Percentiles rank a stretch among this genome's conserved stretches.
These are phyloP conservation scores for Macropodus opercularis DNA, from an alignment of 2,797 vertebrate genomes.

Conservation along the genomic window DNA sequence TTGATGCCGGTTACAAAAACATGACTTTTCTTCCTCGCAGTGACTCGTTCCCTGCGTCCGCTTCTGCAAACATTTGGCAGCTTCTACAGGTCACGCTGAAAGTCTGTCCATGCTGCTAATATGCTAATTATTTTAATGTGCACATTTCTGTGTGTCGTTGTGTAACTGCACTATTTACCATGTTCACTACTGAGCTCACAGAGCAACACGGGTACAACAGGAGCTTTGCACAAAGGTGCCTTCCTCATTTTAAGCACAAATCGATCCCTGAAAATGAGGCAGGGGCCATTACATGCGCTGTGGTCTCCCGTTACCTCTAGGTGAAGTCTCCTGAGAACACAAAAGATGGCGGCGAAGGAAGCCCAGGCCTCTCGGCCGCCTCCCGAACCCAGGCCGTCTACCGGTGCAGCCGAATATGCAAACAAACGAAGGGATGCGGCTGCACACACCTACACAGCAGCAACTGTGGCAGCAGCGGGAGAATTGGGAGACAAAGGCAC, in stretches of 20 bases:
- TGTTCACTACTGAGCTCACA: no score
- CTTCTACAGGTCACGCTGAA: no score
- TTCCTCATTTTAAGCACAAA: neutral
- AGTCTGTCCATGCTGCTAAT: neutral
- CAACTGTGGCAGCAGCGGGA: conserved; percentile 10
- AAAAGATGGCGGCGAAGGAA: neutral
- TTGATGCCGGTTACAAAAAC: no score
- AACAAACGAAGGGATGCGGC: neutral
- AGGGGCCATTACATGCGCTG: neutral
- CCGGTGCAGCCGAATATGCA: neutral
- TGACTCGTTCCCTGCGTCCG: no score
- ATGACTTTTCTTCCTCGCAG: no score
- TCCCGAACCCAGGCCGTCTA: neutral
- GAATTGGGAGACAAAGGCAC: conserved; percentile 32
- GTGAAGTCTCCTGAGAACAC: neutral
- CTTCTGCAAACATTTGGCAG: no score
- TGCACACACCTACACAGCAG: conserved; percentile 9
- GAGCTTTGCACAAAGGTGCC: neutral
- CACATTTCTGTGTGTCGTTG: no score
- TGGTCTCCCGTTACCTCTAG: neutral
- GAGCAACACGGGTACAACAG: neutral
- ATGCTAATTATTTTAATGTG: neutral
- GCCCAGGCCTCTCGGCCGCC: no score
- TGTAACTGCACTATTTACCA: neutral
- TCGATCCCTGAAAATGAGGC: neutral